Base-by-base conservation (phyloP, 2,113 vertebrate species). In the Engystomops pustulosus region DNA sequence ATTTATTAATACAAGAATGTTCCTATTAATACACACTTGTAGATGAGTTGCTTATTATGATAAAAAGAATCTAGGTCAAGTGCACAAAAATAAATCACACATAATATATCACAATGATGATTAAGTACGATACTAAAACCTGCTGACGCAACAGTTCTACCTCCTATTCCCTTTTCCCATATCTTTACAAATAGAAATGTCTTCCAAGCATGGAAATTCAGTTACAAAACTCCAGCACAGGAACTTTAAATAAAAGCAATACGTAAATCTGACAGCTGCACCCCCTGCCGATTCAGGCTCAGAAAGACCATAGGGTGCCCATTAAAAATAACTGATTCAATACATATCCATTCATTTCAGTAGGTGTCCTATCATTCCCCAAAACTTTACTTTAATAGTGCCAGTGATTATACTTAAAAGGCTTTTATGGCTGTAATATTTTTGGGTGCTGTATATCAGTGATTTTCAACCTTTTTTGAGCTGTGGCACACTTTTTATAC, bases 81-180 rank as follows among this genome's bases (percentile, higher is more conserved):
- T 49, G 70, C 44, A 32, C 15, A 30, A 23, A 47, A 74, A 74
- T 74, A 74, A 49, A 74, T 74, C 70, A 49, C 25, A 47, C 23
- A 74, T 74, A 41, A 49, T 30, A 27, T 27, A 49, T 30, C 27
- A 49, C 25, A 74, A 72, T 65, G 18, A 47, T 72, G 70, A 72
- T 49, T 47, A 72, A 72, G 8, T 3, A 49, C 25, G 9, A 74
- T 30, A 10, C 41, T 45, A 47, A 30, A 74, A 47, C 45, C 3
- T 74, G 70, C 44, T 30, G 44, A 49, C 27, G 27, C 69, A 72
- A 74, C 70, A 74, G 70, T 17, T 27, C 27, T 47, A 4, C 44
- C 47, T 17, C 1, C 1, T 44, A 47, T 72, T 72, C n/a, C 38
- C 5, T 47, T 47, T 47, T 27, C 25, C 41, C 44, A 47, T 47